A percentile compares a stretch with the other conserved stretches of the same genome.
Conservation (phyloP, 2,797 vertebrate species). For the Eremophila alpestris region DNA sequence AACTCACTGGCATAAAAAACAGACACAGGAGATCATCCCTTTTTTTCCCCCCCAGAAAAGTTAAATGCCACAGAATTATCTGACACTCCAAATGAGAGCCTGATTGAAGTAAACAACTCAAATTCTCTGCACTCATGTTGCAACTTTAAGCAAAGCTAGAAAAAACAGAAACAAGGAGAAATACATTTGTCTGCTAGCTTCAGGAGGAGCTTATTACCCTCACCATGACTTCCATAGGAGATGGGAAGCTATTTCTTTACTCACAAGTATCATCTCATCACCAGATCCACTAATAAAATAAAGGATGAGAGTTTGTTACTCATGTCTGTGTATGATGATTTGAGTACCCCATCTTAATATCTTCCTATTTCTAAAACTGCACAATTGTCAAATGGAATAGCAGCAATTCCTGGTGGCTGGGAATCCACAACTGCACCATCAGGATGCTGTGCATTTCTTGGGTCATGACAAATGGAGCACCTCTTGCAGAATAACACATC, state of each 20-base stretch:
- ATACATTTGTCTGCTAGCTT: neutral
- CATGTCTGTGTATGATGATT: neutral
- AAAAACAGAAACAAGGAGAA: neutral
- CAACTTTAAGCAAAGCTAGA: neutral
- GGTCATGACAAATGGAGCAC: neutral
- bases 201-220: neutral
- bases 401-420: neutral
- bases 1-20: neutral
- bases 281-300: neutral
- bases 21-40: neutral
- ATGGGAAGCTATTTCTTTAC: neutral
- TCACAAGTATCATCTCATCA: neutral
- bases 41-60: fast-evolving
- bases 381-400: neutral
- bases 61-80: neutral
- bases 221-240: neutral
- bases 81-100: neutral
- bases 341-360: neutral
- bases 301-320: neutral
- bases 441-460: neutral
- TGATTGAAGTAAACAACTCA: neutral
- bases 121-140: neutral
- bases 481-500: neutral
- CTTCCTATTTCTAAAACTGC: neutral
- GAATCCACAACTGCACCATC: neutral